Percentiles rank a stretch among this genome's conserved stretches.
Conservation (phyloP, 2,888 invertebrate species). For the Chrysolina americana region DNA sequence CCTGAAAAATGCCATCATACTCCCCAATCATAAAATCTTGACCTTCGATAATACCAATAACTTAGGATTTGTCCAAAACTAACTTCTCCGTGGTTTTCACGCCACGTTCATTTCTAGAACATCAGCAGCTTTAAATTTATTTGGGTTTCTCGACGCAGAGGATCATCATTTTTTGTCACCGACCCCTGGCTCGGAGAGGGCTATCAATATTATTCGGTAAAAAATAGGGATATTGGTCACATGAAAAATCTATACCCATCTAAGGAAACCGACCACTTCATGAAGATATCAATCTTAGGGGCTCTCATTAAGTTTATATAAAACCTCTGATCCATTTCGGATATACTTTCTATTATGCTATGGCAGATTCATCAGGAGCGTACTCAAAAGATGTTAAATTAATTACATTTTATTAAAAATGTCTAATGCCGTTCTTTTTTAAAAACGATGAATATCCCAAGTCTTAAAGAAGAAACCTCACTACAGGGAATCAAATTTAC, state of each 20-base stretch:
- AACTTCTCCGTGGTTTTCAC: conserved; percentile 37
- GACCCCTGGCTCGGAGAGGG: conserved; percentile 37
- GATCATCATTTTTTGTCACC: conserved; percentile 48
- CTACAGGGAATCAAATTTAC: no score
- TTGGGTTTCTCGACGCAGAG: conserved; percentile 34
- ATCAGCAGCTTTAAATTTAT: conserved; percentile 41
- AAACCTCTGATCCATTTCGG: conserved; percentile 38
- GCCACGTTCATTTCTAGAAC: conserved; percentile 34
- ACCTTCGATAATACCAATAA: conserved; percentile 42
- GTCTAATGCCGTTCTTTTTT: no score
- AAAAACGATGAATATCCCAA: no score
- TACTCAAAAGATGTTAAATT: not conserved
- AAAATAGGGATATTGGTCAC: conserved; percentile 43
- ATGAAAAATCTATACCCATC: conserved; percentile 50
- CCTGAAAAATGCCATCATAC: no score
- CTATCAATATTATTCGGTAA: conserved; percentile 30
- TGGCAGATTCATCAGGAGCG: not conserved
- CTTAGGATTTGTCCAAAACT: conserved; percentile 43
- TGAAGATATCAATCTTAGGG: conserved; percentile 50
- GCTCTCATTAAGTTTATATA: conserved; percentile 38
- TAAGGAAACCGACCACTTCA: conserved; percentile 47
- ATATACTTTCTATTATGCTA: conserved; percentile 29
- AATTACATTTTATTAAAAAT: not conserved
- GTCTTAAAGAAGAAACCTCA: no score
- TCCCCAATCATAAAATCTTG: not conserved